Evolutionary conservation across 1,140 invertebrate genomes (phyloP).

Genomic region (Bombus balteatus): DNA sequence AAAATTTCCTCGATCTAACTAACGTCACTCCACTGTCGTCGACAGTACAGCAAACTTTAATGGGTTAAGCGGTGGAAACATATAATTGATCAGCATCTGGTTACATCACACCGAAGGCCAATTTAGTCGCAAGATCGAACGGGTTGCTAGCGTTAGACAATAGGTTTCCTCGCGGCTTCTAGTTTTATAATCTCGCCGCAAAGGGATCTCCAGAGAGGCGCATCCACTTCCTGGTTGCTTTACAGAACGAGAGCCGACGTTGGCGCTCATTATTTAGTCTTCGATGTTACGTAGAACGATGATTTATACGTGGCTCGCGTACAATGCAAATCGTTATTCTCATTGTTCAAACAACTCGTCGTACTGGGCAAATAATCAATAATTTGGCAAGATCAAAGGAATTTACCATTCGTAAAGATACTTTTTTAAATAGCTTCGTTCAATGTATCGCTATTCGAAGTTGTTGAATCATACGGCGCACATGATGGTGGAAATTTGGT

Average conservation of each 20-base stretch:
- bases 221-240: conserved; percentile 35
- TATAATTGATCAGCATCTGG: neutral
- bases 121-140: neutral
- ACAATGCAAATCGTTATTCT: neutral
- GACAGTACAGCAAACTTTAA: neutral
- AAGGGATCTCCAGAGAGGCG: neutral
- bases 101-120: neutral
- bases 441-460: neutral
- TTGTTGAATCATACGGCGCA: too few species aligned
- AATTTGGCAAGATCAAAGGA: neutral
- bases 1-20: neutral
- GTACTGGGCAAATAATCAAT: neutral
- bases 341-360: neutral
- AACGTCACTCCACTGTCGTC: neutral
- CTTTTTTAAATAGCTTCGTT: neutral
- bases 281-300: neutral
- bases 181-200: conserved; percentile 32
- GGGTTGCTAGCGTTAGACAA: conserved; percentile 3
- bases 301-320: neutral
- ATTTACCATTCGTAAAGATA: neutral
- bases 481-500: too few species aligned
- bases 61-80: neutral
- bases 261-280: conserved; percentile 1
- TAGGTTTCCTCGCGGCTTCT: conserved; percentile 15
- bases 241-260: neutral